Evolutionary conservation across 2,797 vertebrate genomes (phyloP).

Genomic region (Basileuterus tristriatus): DNA sequence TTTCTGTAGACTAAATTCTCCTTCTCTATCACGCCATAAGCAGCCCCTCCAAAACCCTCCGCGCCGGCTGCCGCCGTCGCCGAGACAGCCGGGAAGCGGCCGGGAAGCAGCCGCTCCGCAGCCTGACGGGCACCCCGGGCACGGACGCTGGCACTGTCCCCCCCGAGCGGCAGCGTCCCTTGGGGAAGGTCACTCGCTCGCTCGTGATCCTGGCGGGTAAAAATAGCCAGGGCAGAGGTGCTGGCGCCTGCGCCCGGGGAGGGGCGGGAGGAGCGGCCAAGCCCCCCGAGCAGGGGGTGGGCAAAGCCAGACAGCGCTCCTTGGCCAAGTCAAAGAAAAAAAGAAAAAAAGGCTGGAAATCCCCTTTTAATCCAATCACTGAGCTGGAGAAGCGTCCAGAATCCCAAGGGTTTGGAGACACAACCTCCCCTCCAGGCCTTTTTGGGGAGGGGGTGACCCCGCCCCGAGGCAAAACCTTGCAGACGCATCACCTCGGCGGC

Average conservation of each 20-base stretch:
- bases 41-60: not conserved
- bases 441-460: not conserved
- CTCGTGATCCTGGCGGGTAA: not conserved
- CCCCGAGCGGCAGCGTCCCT: not conserved
- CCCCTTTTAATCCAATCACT: not conserved
- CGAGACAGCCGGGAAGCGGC: not conserved
- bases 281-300: not conserved
- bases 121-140: not conserved
- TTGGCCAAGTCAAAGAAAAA: not conserved
- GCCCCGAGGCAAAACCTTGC: not conserved
- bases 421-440: not conserved
- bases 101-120: not conserved
- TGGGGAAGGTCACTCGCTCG: not conserved
- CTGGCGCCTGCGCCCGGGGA: not conserved
- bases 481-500: not conserved
- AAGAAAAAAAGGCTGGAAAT: not conserved
- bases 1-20: not conserved
- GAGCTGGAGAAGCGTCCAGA: not conserved
- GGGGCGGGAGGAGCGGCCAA: not conserved
- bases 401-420: not conserved
- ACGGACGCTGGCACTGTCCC: not conserved
- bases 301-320: not conserved
- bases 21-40: not conserved
- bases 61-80: not conserved
- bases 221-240: constrained; percentile 29